Evolutionary conservation across 2,797 vertebrate genomes (phyloP).

Genomic region (Leptatherina wallacei): DNA sequence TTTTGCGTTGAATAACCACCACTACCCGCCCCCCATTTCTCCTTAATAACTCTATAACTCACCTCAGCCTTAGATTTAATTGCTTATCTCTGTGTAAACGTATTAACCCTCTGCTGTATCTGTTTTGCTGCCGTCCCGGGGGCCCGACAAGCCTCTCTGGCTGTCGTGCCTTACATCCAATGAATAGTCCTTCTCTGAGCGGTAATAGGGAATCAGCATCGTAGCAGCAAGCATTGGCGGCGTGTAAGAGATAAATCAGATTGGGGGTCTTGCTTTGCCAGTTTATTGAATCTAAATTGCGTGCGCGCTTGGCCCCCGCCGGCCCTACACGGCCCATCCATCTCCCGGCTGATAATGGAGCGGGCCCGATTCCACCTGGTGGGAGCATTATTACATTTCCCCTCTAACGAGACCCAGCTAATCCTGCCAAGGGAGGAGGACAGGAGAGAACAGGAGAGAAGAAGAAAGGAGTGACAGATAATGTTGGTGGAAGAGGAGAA

Average conservation of each 20-base stretch:
- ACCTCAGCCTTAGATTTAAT: conserved; percentile 82
- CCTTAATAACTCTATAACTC: conserved; percentile 82
- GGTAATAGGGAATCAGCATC: conserved; percentile 87
- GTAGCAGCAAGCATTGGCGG: conserved; percentile 79
- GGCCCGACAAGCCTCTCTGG: conserved; percentile 76
- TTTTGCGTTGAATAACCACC: conserved; percentile 62
- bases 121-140: conserved; percentile 75
- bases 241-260: conserved; percentile 95
- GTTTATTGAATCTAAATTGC: conserved; percentile 99
- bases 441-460: conserved; percentile 72
- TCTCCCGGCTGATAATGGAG: conserved; percentile 95
- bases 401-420: conserved; percentile 96
- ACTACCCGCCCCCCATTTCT: conserved; percentile 47
- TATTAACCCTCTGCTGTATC: conserved; percentile 81
- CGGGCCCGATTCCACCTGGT: conserved; percentile 95
- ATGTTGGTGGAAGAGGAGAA: conserved; percentile 24
- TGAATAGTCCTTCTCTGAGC: conserved; percentile 90
- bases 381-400: conserved; percentile 97
- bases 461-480: conserved; percentile 41
- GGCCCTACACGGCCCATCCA: conserved; percentile 94
- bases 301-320: conserved; percentile 88
- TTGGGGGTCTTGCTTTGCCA: conserved; percentile 87
- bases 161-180: conserved; percentile 84
- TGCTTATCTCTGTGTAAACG: conserved; percentile 83
- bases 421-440: conserved; percentile 93